Conservation (phyloP, 30 jellyfish, hydroid and myxozoan genomes). For the Aurelia sp. region DNA sequence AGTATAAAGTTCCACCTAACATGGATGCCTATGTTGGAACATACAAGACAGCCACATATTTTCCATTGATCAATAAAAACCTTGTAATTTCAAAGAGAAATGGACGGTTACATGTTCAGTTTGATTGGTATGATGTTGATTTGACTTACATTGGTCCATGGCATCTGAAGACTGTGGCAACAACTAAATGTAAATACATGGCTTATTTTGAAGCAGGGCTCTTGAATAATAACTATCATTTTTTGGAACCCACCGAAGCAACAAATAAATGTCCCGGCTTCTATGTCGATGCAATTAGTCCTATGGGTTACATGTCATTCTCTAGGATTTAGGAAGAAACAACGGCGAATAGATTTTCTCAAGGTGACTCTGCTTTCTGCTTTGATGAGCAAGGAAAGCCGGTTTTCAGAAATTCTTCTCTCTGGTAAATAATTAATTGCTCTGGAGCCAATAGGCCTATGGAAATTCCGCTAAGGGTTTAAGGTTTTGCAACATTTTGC, state of each 20-base stretch:
- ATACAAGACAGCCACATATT: slow-evolving; percentile 51
- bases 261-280: slow-evolving; percentile 45
- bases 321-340: slow-evolving; percentile 7
- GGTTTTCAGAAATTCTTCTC: too few species aligned
- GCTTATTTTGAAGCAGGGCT: slow-evolving; percentile 16
- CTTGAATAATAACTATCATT: slow-evolving; percentile 19
- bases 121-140: slow-evolving; percentile 63
- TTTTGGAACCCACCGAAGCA: slow-evolving; percentile 23
- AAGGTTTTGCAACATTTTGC: too few species aligned
- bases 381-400: too few species aligned
- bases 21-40: slow-evolving; percentile 59
- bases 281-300: slow-evolving; percentile 36
- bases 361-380: background rate
- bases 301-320: slow-evolving; percentile 53
- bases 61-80: slow-evolving; percentile 67
- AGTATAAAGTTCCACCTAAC: slow-evolving; percentile 65
- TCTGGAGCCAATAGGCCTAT: too few species aligned
- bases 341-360: background rate
- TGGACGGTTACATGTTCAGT: slow-evolving; percentile 19
- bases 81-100: slow-evolving; percentile 18
- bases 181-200: too few species aligned
- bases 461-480: too few species aligned
- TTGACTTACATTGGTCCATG: slow-evolving; percentile 44
- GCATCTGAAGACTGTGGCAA: slow-evolving; percentile 36
- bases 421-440: too few species aligned